A percentile compares a stretch with the other conserved stretches of the same genome.
Evolutionary conservation across 2,113 vertebrate genomes (phyloP).

Genomic region (Lasiurus cinereus): DNA sequence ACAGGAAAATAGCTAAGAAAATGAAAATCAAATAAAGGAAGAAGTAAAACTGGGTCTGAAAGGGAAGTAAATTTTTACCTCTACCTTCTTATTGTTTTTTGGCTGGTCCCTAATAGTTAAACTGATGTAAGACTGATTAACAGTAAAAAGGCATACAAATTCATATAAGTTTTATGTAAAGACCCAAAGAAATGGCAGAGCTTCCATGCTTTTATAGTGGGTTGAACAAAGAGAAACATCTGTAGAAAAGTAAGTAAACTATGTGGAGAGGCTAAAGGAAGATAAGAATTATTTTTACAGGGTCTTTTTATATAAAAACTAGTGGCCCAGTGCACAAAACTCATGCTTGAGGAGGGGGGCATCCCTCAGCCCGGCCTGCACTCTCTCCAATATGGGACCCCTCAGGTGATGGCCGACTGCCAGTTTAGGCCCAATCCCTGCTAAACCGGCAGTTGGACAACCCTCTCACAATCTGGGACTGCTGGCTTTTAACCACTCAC

Average conservation of each 20-base stretch:
- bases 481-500: no score
- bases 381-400: no score
- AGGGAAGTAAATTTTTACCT: neutral
- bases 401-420: no score
- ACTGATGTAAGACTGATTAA: neutral
- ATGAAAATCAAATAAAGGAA: neutral
- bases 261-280: neutral
- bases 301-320: no score
- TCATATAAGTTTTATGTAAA: neutral
- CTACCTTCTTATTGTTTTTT: neutral
- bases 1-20: conserved; percentile 29
- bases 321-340: no score
- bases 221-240: no score
- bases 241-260: neutral
- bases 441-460: no score
- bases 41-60: neutral
- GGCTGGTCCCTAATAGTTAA: neutral
- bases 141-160: neutral
- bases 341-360: no score
- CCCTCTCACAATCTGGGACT: no score
- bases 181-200: neutral
- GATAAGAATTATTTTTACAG: neutral
- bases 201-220: no score
- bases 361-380: no score
- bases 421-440: no score